Conservation (phyloP, 2,113 vertebrate genomes). For the Macrotus californicus region DNA sequence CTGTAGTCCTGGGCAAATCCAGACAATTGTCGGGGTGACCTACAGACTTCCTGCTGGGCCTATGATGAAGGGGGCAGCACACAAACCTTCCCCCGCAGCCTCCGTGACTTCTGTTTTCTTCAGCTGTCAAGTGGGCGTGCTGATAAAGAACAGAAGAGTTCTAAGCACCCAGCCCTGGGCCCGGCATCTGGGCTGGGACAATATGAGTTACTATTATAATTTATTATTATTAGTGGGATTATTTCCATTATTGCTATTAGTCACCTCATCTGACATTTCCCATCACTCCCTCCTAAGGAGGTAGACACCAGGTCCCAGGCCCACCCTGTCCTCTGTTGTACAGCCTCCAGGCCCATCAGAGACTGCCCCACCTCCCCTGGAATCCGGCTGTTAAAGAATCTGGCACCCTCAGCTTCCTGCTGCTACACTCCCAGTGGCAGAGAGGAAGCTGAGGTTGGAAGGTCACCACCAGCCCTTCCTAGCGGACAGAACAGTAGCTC, state of each 20-base stretch:
- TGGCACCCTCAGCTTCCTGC: not conserved
- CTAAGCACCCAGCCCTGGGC: not conserved
- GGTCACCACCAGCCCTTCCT: not conserved
- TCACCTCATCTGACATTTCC: not conserved
- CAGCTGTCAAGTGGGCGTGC: not conserved
- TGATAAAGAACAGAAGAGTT: not conserved
- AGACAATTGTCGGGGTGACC: not conserved
- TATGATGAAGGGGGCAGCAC: not conserved
- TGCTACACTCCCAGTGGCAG: not conserved
- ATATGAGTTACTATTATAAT: not conserved
- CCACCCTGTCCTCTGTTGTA: not conserved
- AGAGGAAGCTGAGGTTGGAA: not conserved
- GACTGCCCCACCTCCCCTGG: fast-evolving
- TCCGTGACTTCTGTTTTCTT: not conserved
- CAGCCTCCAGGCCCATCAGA: not conserved
- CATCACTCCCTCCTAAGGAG: not conserved
- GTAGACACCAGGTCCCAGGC: not conserved
- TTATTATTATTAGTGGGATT: not conserved
- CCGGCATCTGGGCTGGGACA: not conserved
- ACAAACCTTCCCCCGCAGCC: not conserved
- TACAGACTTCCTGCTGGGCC: not conserved
- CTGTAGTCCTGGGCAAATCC: not conserved
- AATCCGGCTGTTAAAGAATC: not conserved
- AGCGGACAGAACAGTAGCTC: not conserved
- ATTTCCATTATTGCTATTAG: not conserved